Evolutionary conservation across 2,797 vertebrate species (phyloP), one percentile per base, ranked within the genome.

Genomic region (Rhabdophis nuchalis): DNA sequence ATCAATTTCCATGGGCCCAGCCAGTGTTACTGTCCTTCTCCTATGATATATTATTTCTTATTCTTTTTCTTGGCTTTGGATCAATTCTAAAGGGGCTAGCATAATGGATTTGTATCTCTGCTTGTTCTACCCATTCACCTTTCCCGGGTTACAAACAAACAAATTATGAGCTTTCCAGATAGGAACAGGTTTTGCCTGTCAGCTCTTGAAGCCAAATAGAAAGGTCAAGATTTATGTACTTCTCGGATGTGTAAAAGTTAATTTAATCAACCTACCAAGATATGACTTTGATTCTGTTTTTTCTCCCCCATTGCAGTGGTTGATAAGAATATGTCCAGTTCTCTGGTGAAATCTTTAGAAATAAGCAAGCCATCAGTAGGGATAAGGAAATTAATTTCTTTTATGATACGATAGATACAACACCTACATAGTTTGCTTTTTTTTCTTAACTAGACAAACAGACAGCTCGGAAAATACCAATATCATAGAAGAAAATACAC

Each of bases 181-280:
- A 94, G 7, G 60, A 95, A 95, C 89, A 72, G 92, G 93, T 95
- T 68, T 96, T 96, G 95, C 96, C 94, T 95, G 95, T 94, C 96
- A 96, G 94, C 41, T 94, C 88, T 95, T 91, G 93, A 92, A 96
- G 96, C 95, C 94, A 94, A 96, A 95, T 94, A 94, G 90, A 94
- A 96, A 95, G 95, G 95, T 95, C 95, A 96, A 92, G 96, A 96
- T 95, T 96, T 96, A 93, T 96, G 95, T 89, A 92, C 92, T 86
- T 95, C 95, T 92, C 94, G 2, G 72, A 86, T 93, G 88, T 88
- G 94, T 94, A 94, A 93, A 91, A 95, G 93, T 94, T 96, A 96
- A 96, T 97, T 95, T 94, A 97, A 96, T 96, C 96, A 96, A 94
- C 94, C 13, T 86, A 94, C 94, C 86, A 92, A 53, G 93, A 96